Conservation (phyloP, 2,888 invertebrate species). For the Caenorhabditis sulstoni region DNA sequence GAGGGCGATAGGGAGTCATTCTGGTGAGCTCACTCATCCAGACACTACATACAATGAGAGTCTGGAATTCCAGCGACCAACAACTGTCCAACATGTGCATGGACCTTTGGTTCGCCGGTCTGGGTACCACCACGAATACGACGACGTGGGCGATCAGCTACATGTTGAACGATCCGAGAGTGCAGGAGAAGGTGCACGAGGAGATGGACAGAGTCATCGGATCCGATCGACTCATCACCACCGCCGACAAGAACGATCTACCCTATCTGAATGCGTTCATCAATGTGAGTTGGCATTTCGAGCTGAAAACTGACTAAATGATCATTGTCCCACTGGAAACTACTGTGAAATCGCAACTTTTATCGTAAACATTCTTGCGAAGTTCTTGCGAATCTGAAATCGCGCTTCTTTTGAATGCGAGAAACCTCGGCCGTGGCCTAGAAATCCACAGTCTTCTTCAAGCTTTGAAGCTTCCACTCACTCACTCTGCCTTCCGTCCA, state of each 20-base stretch:
- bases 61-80: background rate
- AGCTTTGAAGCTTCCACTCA: no score
- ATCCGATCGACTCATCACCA: conserved; percentile 58
- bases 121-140: conserved; percentile 22
- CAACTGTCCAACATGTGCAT: conserved; percentile 32
- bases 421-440: no score
- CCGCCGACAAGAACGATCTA: conserved; percentile 56
- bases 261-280: conserved; percentile 60
- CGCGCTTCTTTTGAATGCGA: no score
- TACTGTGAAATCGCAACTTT: no score
- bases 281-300: conserved; percentile 34
- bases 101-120: conserved; percentile 48
- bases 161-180: conserved; percentile 37
- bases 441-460: no score
- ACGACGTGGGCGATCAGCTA: conserved; percentile 33
- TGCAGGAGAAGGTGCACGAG: conserved; percentile 61
- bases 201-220: conserved; percentile 62
- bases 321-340: no score
- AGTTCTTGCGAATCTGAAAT: no score
- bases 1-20: conserved; percentile 34
- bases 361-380: no score
- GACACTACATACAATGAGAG: no score
- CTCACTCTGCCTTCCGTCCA: no score
- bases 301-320: no score
- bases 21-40: no score